A percentile compares a stretch with the other conserved stretches of the same genome.
Evolutionary conservation across 2,888 invertebrate genomes (phyloP).

Genomic region (Mythimna impura): DNA sequence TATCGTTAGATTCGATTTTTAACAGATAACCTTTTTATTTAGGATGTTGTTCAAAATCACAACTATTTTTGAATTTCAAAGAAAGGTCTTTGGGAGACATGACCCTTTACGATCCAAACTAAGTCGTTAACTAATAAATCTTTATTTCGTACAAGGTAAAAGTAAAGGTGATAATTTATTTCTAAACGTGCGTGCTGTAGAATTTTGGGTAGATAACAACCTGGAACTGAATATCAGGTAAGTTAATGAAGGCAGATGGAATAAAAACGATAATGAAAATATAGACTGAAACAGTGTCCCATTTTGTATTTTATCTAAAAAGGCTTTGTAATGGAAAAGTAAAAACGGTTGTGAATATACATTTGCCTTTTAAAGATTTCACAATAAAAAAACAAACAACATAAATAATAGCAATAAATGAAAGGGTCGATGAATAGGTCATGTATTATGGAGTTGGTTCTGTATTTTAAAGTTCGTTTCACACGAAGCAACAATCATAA

Average conservation of each 20-base stretch:
- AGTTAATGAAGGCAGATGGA: slow-evolving; percentile 51
- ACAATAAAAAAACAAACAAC: too few species aligned
- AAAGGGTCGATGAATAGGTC: neutral
- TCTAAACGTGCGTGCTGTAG: slow-evolving; percentile 23
- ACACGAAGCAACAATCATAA: too few species aligned
- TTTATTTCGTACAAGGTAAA: neutral
- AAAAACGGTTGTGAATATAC: neutral
- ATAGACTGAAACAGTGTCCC: slow-evolving; percentile 6
- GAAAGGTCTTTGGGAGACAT: neutral
- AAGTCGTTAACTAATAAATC: slow-evolving; percentile 13
- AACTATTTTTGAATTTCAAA: neutral
- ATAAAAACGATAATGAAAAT: slow-evolving; percentile 42
- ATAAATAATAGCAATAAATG: neutral
- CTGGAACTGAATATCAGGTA: slow-evolving; percentile 27
- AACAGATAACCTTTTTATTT: neutral
- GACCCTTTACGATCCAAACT: slow-evolving; percentile 7
- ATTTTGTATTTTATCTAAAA: slow-evolving; percentile 19
- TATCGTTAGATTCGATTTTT: too few species aligned
- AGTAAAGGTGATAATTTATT: slow-evolving; percentile 26
- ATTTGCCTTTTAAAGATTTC: neutral
- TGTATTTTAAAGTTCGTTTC: too few species aligned
- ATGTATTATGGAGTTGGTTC: neutral
- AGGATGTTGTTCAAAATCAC: neutral
- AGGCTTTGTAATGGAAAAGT: neutral
- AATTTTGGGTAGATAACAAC: slow-evolving; percentile 42